These are phyloP conservation scores for Sinella curviseta DNA, from an alignment of 1,140 invertebrate species.

Conservation along the genomic window DNA sequence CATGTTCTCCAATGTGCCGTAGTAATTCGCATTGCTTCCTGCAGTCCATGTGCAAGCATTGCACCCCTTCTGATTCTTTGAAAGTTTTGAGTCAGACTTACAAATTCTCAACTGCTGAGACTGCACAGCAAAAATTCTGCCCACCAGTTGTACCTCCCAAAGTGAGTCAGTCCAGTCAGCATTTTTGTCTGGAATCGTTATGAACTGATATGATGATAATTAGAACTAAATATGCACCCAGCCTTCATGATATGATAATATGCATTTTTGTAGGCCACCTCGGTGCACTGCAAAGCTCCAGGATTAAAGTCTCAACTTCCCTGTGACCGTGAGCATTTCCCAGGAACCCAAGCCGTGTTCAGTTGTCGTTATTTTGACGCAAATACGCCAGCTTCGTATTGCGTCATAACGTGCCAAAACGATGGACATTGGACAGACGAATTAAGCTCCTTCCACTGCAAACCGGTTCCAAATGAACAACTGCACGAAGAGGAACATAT, in stretches of 20 bases:
- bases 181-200: too few relatives aligned
- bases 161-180: too few relatives aligned
- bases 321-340: background rate
- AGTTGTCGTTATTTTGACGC: constrained; percentile 28
- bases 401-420: constrained; percentile 24
- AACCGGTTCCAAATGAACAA: background rate
- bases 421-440: constrained; percentile 31
- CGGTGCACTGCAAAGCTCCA: constrained; percentile 30
- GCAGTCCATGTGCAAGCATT: background rate
- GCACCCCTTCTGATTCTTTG: constrained; percentile 17
- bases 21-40: constrained; percentile 26
- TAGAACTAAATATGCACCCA: too few relatives aligned
- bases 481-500: background rate
- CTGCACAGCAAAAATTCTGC: constrained; percentile 18
- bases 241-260: background rate
- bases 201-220: too few relatives aligned
- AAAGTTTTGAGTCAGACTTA: constrained; percentile 21
- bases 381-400: constrained; percentile 29
- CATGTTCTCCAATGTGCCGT: constrained; percentile 22
- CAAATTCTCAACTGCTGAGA: constrained; percentile 17
- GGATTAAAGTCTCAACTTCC: constrained; percentile 21
- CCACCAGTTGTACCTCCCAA: constrained; percentile 26
- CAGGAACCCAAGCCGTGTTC: constrained; percentile 35
- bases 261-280: background rate
- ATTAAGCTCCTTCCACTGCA: constrained; percentile 18